Evolutionary conservation across 2,113 vertebrate species (phyloP).

Genomic region (Pseudonaja textilis): DNA sequence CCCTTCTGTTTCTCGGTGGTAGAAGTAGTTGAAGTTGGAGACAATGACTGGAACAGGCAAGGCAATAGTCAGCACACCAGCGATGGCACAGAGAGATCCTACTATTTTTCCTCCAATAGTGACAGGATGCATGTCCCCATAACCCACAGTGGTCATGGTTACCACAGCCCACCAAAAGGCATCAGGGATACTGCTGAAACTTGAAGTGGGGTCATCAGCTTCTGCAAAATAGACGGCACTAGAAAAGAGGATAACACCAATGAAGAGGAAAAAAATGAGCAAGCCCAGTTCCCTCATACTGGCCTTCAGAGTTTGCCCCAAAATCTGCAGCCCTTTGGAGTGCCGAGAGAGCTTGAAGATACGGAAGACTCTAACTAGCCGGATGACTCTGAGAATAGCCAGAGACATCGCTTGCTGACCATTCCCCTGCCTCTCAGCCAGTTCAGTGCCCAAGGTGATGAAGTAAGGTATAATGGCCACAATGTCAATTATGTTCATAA

Average conservation of each 20-base stretch:
- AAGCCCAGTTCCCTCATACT: constrained; percentile 93
- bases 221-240: constrained; percentile 96
- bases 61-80: constrained; percentile 94
- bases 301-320: constrained; percentile 95
- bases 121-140: constrained; percentile 96
- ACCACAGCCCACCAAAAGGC: constrained; percentile 99
- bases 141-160: constrained; percentile 98
- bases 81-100: constrained; percentile 94
- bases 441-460: constrained; percentile 94
- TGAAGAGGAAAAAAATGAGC: constrained; percentile 96
- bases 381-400: constrained; percentile 93
- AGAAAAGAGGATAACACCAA: constrained; percentile 95
- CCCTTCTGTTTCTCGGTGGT: constrained; percentile 94
- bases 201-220: constrained; percentile 90
- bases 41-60: constrained; percentile 97
- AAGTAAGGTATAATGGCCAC: constrained; percentile 98
- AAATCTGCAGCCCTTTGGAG: constrained; percentile 95
- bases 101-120: constrained; percentile 98
- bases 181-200: constrained; percentile 94
- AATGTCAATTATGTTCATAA: constrained; percentile 99
- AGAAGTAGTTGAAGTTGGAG: constrained; percentile 98
- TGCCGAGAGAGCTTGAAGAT: constrained; percentile 98
- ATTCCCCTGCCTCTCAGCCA: constrained; percentile 91
- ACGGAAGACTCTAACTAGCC: constrained; percentile 90
- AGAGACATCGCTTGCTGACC: constrained; percentile 98